Base-by-base conservation (phyloP, 2,797 vertebrate species). In the Sebastes kiyomatsui region DNA sequence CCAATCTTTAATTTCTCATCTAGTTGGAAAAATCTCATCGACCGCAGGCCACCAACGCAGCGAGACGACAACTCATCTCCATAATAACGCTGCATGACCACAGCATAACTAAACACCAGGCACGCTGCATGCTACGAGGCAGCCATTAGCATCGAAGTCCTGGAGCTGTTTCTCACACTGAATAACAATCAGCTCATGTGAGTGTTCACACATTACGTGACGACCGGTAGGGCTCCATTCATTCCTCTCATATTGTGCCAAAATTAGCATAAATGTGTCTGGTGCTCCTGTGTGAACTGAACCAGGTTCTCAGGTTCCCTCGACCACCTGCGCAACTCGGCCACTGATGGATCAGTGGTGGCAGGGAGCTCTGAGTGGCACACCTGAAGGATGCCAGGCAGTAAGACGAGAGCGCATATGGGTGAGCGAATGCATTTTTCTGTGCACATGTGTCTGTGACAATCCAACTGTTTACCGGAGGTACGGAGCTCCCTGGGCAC, bases 321-420 rank as follows among this genome's bases (percentile, higher is more conserved):
- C 52, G 81, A 81, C 86, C 88, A 92, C 88, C 90, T 91, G 87
- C 76, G 75, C 30, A 79, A 83, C 30, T 52, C 65, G 52, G 80
- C 83, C 74, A 67, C 83, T 93, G 93, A 93, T 88, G 90, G 89
- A 95, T 94, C 75, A 72, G 89, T 58, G 71, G 87, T 91, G 92
- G 90, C 91, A 91, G 92, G 74, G 72, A 68, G 67, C 81, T 87
- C 72, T 84, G 71, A 66, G 84, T 85, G 82, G 71, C 81, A 80
- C 88, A 94, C 89, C 92, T 93, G 90, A 86, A 84, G 80, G 69
- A 87, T 83, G 80, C 83, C 84, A 90, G 88, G 75, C 73, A 56
- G 67, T 60, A 30, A 79, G 25, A 52, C 33, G 56, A 52, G 35
- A 33, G 56, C 42, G 55, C 46, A 71, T 27, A 23, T 32, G 59